Base-by-base conservation (phyloP, 2,888 invertebrate genomes). In the Meandrusa payeni region DNA sequence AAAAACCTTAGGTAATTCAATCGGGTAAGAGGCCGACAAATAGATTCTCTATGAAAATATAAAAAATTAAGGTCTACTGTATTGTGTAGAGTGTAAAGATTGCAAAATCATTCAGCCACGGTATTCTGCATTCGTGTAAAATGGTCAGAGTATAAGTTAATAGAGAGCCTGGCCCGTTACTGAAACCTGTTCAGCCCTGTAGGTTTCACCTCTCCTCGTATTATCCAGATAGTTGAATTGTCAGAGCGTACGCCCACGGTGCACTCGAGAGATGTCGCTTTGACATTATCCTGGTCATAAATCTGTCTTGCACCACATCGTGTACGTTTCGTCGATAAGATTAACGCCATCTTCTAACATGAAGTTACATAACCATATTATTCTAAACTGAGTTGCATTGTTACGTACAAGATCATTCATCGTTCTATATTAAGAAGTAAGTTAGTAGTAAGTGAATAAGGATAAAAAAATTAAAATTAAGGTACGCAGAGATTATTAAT, bases 231-330 rank as follows among this genome's bases (percentile, higher is more conserved):
- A 56, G 51, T 55, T 50, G 51, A 55, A 54, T 55, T 52, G 50
- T 48, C 46, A 49, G 43, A 42, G 43, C 33, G 34, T 31, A 55
- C 70, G 61, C 69, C 70, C 64, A 66, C 71, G 53, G 55, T 20
- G 51, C 58, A 46, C 45, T 46, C 43, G 48, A 40, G 53, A 61
- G 68, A 67, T 66, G 65, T 69, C 64, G 64, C 62, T 51, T 51
- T 51, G 63, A 63, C 64, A 64, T 62, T 69, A 71, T 74, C 72
- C 67, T 45, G 47, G 45, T 48, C 59, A 65, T 77, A 75, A 75
- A 76, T 77, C 74, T 69, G 60, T 54, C 63, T 71, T 69, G 69
- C 68, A 64, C 63, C 61, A 66, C 64, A 70, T 67, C 69, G 62
- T 62, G 71, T 65, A 55, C 56, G 55, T 64, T 67, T 63, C 62